phyloP scores from a whole-genome alignment of 2,113 vertebrate genomes.

The Tautogolabrus adspersus region DNA sequence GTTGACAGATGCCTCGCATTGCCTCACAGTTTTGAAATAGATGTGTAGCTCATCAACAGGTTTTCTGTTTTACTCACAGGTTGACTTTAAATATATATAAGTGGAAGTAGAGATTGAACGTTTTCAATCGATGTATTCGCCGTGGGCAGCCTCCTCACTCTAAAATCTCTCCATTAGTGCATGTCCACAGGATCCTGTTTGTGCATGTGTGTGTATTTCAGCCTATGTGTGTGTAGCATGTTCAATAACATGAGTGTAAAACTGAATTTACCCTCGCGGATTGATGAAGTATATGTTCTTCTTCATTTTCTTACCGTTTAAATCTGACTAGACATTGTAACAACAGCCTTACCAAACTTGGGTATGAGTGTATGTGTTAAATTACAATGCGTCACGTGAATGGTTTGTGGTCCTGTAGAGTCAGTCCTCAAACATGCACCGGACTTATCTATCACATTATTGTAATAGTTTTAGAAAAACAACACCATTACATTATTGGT shows the following conservation, averaged over 20 bases:
- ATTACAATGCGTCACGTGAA: not conserved
- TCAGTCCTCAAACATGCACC: not conserved
- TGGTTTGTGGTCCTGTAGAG: not conserved
- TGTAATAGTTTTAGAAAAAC: not conserved
- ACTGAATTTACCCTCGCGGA: no score
- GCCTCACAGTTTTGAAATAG: constrained; percentile 4
- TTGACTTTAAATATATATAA: not conserved
- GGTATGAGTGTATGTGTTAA: not conserved
- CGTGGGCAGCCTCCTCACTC: no score
- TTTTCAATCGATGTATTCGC: not conserved
- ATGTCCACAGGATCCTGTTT: no score
- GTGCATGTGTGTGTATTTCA: no score
- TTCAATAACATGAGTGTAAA: no score
- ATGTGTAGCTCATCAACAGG: not conserved
- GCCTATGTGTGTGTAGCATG: no score
- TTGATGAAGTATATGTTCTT: no score
- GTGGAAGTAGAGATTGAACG: not conserved
- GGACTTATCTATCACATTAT: not conserved
- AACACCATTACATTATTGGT: not conserved
- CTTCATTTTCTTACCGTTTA: no score
- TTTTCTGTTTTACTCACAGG: not conserved
- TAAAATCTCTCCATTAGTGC: not conserved
- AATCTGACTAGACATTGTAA: no score
- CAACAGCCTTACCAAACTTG: not conserved
- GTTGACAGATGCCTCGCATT: constrained; percentile 58